Conservation (phyloP, 2,113 vertebrate genomes). For the Mandrillus leucophaeus region DNA sequence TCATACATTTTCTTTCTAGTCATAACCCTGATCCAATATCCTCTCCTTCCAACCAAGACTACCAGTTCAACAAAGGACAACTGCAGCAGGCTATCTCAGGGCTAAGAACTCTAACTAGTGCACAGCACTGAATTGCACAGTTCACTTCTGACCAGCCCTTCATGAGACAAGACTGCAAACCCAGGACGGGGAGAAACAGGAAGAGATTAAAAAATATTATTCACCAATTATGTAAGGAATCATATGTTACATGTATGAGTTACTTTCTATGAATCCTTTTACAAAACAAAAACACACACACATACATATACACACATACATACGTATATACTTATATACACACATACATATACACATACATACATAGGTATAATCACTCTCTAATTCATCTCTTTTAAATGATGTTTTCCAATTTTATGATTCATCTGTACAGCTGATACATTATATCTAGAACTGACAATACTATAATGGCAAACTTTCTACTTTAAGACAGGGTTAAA, state of each 20-base stretch:
- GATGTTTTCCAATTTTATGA: neutral
- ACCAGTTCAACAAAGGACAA: neutral
- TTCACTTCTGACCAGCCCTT: neutral
- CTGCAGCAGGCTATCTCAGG: neutral
- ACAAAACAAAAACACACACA: neutral
- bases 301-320: neutral
- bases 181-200: accelerated
- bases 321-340: neutral
- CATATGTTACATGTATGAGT: neutral
- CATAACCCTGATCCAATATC: slow-evolving; percentile 8
- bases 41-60: slow-evolving; percentile 7
- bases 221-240: neutral
- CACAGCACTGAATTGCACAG: neutral
- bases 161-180: neutral
- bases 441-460: neutral
- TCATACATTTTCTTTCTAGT: slow-evolving; percentile 1
- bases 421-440: neutral
- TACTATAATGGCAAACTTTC: neutral
- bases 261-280: neutral
- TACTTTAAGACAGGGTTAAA: neutral
- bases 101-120: neutral
- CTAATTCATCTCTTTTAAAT: neutral
- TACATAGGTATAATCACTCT: too few relatives aligned
- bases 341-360: too few relatives aligned
- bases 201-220: neutral